phyloP scores from a whole-genome alignment of 1,140 invertebrate genomes.

The Drosophila truncata region DNA sequence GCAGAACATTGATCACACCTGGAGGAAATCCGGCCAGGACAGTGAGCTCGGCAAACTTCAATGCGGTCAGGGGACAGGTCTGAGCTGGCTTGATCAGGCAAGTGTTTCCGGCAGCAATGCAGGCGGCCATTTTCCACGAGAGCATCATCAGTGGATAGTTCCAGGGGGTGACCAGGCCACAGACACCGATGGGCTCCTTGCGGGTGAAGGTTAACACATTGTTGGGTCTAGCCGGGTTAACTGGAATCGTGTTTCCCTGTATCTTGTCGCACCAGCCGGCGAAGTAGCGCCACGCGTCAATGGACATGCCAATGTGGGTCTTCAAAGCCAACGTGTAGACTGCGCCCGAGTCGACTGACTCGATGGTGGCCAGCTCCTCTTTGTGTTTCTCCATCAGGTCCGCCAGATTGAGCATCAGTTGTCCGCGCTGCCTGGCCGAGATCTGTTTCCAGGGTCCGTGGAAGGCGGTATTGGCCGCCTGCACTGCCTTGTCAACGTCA shows the following conservation, averaged over 20 bases:
- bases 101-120: constrained; percentile 96
- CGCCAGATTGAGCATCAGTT: constrained; percentile 92
- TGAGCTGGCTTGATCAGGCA: constrained; percentile 98
- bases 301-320: constrained; percentile 97
- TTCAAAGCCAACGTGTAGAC: constrained; percentile 98
- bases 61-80: constrained; percentile 94
- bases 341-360: constrained; percentile 96
- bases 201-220: constrained; percentile 92
- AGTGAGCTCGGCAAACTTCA: constrained; percentile 96
- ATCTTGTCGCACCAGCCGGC: constrained; percentile 98
- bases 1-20: constrained; percentile 97
- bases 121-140: constrained; percentile 99
- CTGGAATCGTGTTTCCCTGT: constrained; percentile 96
- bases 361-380: constrained; percentile 97
- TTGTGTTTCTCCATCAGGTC: constrained; percentile 97
- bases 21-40: constrained; percentile 95
- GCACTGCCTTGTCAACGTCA: constrained; percentile 95
- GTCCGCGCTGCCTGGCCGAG: constrained; percentile 92
- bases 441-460: constrained; percentile 96
- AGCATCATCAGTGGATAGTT: constrained; percentile 99
- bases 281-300: constrained; percentile 96
- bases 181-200: constrained; percentile 96
- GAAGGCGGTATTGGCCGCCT: constrained; percentile 94
- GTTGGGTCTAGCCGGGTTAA: constrained; percentile 95
- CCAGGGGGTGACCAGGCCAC: constrained; percentile 98